A percentile compares a stretch with the other conserved stretches of the same genome.
These are phyloP conservation scores for Nemotelus pantherinus DNA, from an alignment of 2,888 invertebrate species.

Conservation along the genomic window DNA sequence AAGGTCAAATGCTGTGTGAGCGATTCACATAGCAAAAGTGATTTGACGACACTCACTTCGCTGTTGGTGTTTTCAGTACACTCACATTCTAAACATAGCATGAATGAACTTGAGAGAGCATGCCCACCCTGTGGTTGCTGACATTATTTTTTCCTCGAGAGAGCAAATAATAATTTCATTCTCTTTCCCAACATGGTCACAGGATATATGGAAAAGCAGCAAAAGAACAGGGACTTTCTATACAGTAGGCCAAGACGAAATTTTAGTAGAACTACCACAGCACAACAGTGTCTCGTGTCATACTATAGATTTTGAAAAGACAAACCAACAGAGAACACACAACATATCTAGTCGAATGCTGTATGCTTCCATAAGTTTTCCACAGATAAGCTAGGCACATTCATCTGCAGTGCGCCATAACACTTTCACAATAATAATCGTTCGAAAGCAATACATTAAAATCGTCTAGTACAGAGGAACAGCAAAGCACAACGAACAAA, in stretches of 20 bases:
- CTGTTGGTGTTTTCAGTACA: too few species aligned
- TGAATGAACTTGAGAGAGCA: too few species aligned
- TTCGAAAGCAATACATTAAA: conserved; percentile 24
- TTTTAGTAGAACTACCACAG: too few species aligned
- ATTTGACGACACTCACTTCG: conserved; percentile 2
- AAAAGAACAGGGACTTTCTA: too few species aligned
- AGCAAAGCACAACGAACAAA: background rate
- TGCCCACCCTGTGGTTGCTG: too few species aligned
- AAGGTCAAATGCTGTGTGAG: conserved; percentile 30
- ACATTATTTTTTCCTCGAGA: background rate
- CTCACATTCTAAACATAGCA: too few species aligned
- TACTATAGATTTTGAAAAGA: too few species aligned
- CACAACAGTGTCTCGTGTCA: too few species aligned
- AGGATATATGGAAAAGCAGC: background rate
- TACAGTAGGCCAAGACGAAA: too few species aligned
- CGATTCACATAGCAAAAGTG: background rate
- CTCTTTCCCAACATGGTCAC: background rate
- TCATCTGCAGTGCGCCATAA: conserved; percentile 40
- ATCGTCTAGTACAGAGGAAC: conserved; percentile 1
- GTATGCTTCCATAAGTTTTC: background rate
- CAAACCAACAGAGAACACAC: too few species aligned
- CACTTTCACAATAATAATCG: conserved; percentile 24
- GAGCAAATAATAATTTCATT: background rate
- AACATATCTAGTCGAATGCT: too few species aligned
- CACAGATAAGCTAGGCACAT: background rate